Percentiles rank a stretch among this genome's conserved stretches.
Conservation (phyloP, 2,113 vertebrate species). For the Cyanistes caeruleus region DNA sequence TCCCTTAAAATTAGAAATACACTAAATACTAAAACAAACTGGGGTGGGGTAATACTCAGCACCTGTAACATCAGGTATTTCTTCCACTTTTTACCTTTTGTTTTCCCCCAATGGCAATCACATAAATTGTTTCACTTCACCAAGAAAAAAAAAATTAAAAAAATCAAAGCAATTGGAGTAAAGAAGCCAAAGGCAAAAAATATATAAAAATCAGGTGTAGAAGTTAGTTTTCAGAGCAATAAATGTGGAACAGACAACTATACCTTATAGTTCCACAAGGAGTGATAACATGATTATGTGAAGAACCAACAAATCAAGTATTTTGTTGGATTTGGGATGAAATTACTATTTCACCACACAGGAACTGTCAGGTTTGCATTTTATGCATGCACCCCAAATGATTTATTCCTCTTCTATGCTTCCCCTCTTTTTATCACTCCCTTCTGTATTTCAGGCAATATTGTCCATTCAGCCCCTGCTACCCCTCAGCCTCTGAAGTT, state of each 20-base stretch:
- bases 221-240: not conserved
- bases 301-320: not conserved
- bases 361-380: not conserved
- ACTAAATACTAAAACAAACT: not conserved
- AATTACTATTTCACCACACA: not conserved
- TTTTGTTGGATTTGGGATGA: not conserved
- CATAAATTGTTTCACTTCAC: not conserved
- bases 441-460: not conserved
- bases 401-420: not conserved
- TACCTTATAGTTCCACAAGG: not conserved
- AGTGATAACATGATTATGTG: not conserved
- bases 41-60: rapidly evolving
- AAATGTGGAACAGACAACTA: not conserved
- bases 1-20: not conserved
- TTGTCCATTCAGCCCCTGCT: not conserved
- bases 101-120: rapidly evolving
- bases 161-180: not conserved
- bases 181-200: not conserved
- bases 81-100: not conserved
- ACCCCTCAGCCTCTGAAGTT: not conserved
- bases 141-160: not conserved
- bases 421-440: not conserved
- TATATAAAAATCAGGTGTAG: not conserved
- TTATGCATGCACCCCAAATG: not conserved
- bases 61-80: not conserved